A percentile compares a stretch with the other conserved stretches of the same genome.
Evolutionary conservation across 92 coral and sea anemone species (phyloP).

Genomic region (Montipora capitata): DNA sequence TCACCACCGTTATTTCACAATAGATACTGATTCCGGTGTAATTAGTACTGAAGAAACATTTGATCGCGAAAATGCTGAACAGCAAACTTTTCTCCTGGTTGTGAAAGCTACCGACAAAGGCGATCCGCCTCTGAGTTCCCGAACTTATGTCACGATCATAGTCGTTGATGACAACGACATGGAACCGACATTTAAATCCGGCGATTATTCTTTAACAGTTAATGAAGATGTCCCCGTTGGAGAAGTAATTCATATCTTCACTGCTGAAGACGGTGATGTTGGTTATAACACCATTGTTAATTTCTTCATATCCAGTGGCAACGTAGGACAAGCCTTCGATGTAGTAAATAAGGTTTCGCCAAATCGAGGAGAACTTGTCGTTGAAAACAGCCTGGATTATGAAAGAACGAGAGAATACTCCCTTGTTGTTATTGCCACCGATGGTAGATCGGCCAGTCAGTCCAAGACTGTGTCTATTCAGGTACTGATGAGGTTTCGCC

Average conservation of each 20-base stretch:
- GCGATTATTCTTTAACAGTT: conserved; percentile 69
- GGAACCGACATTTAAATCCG: conserved; percentile 69
- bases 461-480: conserved; percentile 65
- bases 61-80: conserved; percentile 70
- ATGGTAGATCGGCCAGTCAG: conserved; percentile 51
- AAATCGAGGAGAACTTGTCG: conserved; percentile 56
- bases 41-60: conserved; percentile 71
- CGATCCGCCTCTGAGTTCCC: conserved; percentile 20
- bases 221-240: conserved; percentile 80
- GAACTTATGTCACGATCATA: conserved; percentile 52
- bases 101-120: conserved; percentile 83
- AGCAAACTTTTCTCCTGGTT: conserved; percentile 12
- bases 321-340: conserved; percentile 74
- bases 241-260: neutral
- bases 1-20: conserved; percentile 56
- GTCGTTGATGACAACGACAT: conserved; percentile 86
- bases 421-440: conserved; percentile 71
- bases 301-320: conserved; percentile 86
- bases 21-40: conserved; percentile 68
- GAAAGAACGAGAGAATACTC: conserved; percentile 70
- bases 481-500: conserved; percentile 43
- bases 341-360: conserved; percentile 59
- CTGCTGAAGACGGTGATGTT: conserved; percentile 78
- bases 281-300: conserved; percentile 66
- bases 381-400: conserved; percentile 75